Conservation (phyloP, 2,888 invertebrate species). For the Ischnura elegans region DNA sequence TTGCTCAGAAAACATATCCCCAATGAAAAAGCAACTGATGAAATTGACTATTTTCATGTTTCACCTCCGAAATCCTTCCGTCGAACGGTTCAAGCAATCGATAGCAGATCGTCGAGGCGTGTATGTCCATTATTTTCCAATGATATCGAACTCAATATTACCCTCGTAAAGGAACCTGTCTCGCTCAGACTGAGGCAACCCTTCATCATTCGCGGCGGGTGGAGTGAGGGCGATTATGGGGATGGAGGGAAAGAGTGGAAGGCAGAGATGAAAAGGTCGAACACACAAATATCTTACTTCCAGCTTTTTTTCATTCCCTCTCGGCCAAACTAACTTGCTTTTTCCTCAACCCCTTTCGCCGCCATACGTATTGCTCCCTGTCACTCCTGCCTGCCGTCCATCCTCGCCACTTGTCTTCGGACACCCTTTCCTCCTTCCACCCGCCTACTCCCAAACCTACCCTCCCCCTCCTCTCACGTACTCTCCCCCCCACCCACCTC, state of each 20-base stretch:
- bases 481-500: background rate
- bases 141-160: constrained; percentile 34
- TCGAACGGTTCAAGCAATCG: background rate
- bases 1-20: no score
- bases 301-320: background rate
- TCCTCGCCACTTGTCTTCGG: constrained; percentile 61
- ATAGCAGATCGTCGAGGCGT: background rate
- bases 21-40: no score
- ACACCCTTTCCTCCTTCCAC: background rate
- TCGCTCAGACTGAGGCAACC: background rate
- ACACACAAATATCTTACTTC: constrained; percentile 43
- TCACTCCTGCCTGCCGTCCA: constrained; percentile 45
- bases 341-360: background rate
- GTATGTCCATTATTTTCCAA: constrained; percentile 56
- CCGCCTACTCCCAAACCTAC: background rate
- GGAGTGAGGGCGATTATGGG: background rate
- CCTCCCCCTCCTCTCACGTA: background rate
- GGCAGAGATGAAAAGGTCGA: constrained; percentile 44
- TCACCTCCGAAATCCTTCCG: background rate
- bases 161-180: background rate
- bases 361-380: constrained; percentile 44
- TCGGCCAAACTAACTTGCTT: background rate
- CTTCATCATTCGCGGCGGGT: background rate
- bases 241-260: background rate
- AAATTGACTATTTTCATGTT: background rate